Percentiles rank a stretch among this genome's conserved stretches.
phyloP scores from a whole-genome alignment of 2,888 invertebrate species.

The Cyaniris semiargus region DNA sequence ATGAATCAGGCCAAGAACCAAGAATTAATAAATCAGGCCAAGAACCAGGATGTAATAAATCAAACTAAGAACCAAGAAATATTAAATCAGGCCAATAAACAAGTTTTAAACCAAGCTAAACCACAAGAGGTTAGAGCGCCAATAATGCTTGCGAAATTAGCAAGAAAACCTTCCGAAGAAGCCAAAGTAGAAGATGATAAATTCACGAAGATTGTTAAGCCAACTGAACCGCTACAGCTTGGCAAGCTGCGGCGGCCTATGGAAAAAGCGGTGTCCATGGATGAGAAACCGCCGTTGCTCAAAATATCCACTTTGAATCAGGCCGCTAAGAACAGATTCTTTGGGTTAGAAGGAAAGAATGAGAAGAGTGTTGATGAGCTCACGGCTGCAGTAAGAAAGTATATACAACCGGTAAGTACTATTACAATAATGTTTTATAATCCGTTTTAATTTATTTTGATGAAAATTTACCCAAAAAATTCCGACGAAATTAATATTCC shows the following conservation, averaged over 20 bases:
- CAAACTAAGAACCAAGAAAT: constrained; percentile 63
- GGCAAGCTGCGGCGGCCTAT: constrained; percentile 63
- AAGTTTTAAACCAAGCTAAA: constrained; percentile 59
- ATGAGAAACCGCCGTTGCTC: constrained; percentile 57
- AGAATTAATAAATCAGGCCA: constrained; percentile 37
- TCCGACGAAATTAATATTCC: no score
- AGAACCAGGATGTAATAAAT: constrained; percentile 50
- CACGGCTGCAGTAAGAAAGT: constrained; percentile 70
- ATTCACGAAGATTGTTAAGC: constrained; percentile 57
- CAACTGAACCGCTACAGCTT: constrained; percentile 67
- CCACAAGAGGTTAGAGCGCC: constrained; percentile 63
- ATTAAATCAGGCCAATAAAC: constrained; percentile 55
- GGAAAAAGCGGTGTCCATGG: constrained; percentile 53
- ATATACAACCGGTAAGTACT: constrained; percentile 67
- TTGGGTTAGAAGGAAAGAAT: constrained; percentile 65
- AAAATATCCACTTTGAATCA: constrained; percentile 68
- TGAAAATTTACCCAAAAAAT: no score
- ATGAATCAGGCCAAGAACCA: neutral
- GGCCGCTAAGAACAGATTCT: constrained; percentile 72
- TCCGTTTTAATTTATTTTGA: no score
- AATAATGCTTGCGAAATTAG: constrained; percentile 60
- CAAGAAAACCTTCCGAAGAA: constrained; percentile 62
- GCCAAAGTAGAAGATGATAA: constrained; percentile 61
- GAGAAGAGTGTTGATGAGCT: constrained; percentile 69
- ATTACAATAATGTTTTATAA: no score